Evolutionary conservation across 2,797 vertebrate genomes (phyloP), one percentile per base, ranked within the genome.

Genomic region (Acanthornis magna): DNA sequence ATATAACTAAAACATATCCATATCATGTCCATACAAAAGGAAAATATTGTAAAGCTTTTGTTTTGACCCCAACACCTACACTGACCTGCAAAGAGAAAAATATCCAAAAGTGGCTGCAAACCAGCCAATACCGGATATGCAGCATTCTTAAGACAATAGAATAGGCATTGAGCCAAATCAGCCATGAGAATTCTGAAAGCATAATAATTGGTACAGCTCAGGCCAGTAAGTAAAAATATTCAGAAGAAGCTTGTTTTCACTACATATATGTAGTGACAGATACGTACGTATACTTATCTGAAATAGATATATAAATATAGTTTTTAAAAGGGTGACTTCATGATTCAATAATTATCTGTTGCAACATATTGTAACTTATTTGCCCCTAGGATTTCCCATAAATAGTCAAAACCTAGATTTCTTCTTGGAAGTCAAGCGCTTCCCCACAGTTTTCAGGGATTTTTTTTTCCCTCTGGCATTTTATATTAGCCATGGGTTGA

Each of bases 11-110:
- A 76, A 43, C 6, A 38, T 34, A 70, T 10, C 13, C 2, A 15
- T 74, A 40, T 65, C 4, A 14, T 14, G 1, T 51, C 25, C 6
- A 32, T n/a, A 43, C 0, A 2, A 42, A 76, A 8, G 26, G 65
- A 61, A 17, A 91, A 30, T 11, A 77, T 16, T 9, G 2, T 60
- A 71, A 58, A 80, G 6, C 8, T 63, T 89, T 3, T 42, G 45
- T 62, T 81, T 90, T 58, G 25, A 74, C 14, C 7, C 15, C 11
- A 58, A 80, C 9, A 53, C 22, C 8, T 83, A 85, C 17, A 38
- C 34, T 43, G 23, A 48, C 9, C 5, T 42, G 9, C 85, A 61
- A 51, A 53, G 7, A 68, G 42, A 80, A 63, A 82, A 19, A 3
- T 12, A 71, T 27, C 23, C 71, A 23, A 63, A 71, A 45, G 5